Base-by-base conservation (phyloP, 2,888 invertebrate genomes). In the Mamestra brassicae region DNA sequence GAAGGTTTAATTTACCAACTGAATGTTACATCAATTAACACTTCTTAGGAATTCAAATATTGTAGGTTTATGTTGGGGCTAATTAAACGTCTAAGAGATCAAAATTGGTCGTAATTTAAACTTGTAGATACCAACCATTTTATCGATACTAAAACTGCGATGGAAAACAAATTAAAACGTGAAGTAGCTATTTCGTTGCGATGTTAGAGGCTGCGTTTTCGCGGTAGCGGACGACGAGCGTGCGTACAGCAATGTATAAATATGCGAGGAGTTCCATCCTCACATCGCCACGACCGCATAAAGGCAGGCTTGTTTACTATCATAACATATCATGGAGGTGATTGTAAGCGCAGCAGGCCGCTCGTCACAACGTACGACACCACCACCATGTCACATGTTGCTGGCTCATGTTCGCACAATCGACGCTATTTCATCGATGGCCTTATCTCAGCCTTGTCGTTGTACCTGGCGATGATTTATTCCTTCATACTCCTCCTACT, bases 391-490 rank as follows among this genome's bases (percentile, higher is more conserved):
- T 92, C 92, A 90, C 88, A 89, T 91, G 92, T 90, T 89, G 89
- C 87, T 89, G 89, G 89, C 83, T 87, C 92, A 86, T 94, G 94
- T 94, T 90, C 90, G 84, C 85, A 84, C 87, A 92, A 92, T 91
- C 91, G 89, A 90, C 90, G 92, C 91, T 94, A 93, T 93, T 93
- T 92, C 93, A 94, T 93, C 92, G 92, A 88, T 88, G 88, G 89
- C 89, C 92, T 94, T 95, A 95, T 95, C 95, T 92, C 87, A 87
- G 89, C 89, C 92, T 89, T 93, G 94, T 92, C 90, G 89, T 85
- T 90, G 89, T 89, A 88, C 90, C 76, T 84, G 87, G 90, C 88
- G 89, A 95, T 96, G 95, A 96, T 95, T 95, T 96, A 96, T 95
- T 77, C 81, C 73, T 38, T 87, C 90, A 86, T 90, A 90, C 89